Evolutionary conservation across 2,888 invertebrate genomes (phyloP), one percentile per base, ranked within the genome.

Genomic region (Drosophila tanythrix): DNA sequence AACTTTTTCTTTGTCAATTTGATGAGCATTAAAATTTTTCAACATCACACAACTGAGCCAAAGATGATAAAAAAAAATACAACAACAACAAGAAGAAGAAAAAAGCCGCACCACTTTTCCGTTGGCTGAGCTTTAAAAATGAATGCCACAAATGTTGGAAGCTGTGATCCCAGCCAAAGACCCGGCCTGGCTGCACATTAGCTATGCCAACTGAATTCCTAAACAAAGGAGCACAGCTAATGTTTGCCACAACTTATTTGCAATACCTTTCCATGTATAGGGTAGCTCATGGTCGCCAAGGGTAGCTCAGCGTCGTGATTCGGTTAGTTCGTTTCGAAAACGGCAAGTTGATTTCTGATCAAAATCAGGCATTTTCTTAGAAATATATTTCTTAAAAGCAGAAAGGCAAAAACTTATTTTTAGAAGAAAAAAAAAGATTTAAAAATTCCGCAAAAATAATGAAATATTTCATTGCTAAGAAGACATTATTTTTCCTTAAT

Each of bases 1-100:
- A 91, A 92, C 85, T 91, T 91, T 92, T 90, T 90, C 91, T 90
- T 91, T 91, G 92, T 91, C 91, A 91, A 90, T 88, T 90, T 92
- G 90, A 91, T 90, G 89, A 90, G 90, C 83, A 92, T 46, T 81
- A 87, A 90, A 85, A 88, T 90, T 84, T 83, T 87, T 81, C 71
- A 77, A 46, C 46, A 46, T 46, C 46, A 46, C 46, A 46, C 46
- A 46, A 46, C 46, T 46, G 25, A 46, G 15, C 15, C 25, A 46
- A 46, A 25, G 25, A 15, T 15, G 46, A 33, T 33, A 33, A 11
- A 10, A 33, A 31, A 46, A 15, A 3, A 13, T 18, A n/a, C 48
- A 69, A 70, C 70, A 78, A 70, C 43, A 56, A 62, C 40, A 62
- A 33, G 11, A 57, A 40, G 33, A 33, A 43, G 52, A 68, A 61